phyloP scores from a whole-genome alignment of 2,797 vertebrate genomes.

The Iguana delicatissima region DNA sequence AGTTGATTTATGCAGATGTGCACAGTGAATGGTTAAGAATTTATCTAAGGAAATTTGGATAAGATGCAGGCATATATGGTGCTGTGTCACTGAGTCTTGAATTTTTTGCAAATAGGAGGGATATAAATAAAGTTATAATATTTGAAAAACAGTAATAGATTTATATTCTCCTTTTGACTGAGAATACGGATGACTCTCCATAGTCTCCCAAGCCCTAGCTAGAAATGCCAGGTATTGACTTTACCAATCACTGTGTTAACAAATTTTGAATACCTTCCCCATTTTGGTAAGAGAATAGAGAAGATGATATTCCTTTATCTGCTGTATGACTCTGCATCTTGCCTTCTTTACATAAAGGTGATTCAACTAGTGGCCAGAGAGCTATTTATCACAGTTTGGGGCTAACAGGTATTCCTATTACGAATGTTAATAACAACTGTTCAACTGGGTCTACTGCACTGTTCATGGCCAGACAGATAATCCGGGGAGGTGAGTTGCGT shows the following conservation, averaged over 20 bases:
- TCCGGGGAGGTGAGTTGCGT: constrained; percentile 89
- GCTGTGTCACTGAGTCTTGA: neutral
- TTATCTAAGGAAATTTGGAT: neutral
- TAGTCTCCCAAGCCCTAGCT: too few relatives aligned
- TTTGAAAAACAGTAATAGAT: neutral
- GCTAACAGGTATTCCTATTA: constrained; percentile 94
- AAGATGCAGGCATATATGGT: neutral
- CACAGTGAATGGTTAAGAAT: neutral
- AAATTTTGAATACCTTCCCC: neutral
- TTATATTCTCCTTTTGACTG: neutral
- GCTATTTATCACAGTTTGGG: constrained; percentile 96
- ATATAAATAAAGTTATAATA: neutral
- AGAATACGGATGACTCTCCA: neutral
- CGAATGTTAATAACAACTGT: constrained; percentile 98
- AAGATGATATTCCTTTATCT: neutral
- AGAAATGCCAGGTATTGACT: neutral
- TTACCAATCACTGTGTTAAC: neutral
- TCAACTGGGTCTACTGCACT: constrained; percentile 96
- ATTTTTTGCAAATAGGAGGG: neutral
- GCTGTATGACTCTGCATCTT: neutral
- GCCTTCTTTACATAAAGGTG: constrained; percentile 79
- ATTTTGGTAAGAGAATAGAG: neutral
- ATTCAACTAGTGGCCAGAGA: constrained; percentile 93
- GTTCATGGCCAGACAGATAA: constrained; percentile 91
- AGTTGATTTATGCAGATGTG: neutral